Base-by-base conservation (phyloP, 2,113 vertebrate genomes). In the Atlantisia rogersi region DNA sequence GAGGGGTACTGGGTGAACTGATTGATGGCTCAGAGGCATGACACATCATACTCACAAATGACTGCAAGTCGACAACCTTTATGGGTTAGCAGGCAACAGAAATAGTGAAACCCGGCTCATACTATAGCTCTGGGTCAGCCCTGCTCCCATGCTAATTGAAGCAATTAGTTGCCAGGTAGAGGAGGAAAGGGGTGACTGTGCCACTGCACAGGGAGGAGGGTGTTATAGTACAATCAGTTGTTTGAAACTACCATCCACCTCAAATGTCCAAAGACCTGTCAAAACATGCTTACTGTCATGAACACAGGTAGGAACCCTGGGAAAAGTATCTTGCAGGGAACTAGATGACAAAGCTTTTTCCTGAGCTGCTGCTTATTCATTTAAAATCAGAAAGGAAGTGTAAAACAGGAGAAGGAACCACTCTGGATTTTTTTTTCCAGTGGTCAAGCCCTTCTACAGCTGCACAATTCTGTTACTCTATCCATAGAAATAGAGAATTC, bases 121-220 rank as follows among this genome's bases (percentile, higher is more conserved):
- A 1, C 29, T 29, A 8, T 24, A 89, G 52, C 42, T 94, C 25
- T 48, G 56, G 58, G 50, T 71, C 39, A 79, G 74, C 26, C 25
- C 19, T 2, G 3, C 28, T 74, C 35, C 48, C 9, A 2, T 0
- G 11, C 20, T 2, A 29, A 65, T 28, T 9, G 63, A 50, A 50
- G 58, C 12, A 60, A 31, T 18, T 60, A 82, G 56, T 62, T 85
- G 32, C 16, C 44, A 74, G 21, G 29, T 15, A 77, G 59, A 74
- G 28, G 37, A 35, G 32, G n/a, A 75, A 63, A 55, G 37, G 25
- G n/a, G 29, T 32, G 62, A 15, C 12, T 31, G 10, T 22, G 55
- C 28, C 29, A 10, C 14, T 39, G 37, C n/a, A 26, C 12, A 37
- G 32, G 16, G 12, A 79, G 26, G 31, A 29, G 7, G 37, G 4